These are phyloP conservation scores for Drosophila borealis DNA, from an alignment of 2,888 invertebrate genomes.

Conservation along the genomic window DNA sequence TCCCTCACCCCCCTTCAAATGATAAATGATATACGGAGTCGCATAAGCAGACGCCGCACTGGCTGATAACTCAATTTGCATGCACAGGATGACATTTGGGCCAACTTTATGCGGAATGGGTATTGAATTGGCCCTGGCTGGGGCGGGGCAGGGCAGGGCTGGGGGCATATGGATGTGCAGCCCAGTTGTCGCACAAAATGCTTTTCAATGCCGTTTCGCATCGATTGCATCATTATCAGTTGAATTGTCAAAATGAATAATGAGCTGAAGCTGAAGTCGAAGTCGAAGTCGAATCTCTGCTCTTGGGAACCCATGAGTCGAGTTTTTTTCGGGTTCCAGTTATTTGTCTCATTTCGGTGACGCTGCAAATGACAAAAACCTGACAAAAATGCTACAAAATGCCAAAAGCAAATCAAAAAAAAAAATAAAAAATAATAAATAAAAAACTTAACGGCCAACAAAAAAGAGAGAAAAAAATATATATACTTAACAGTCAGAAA, in stretches of 20 bases:
- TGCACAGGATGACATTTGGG: slow-evolving; percentile 18
- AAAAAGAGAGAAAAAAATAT: slow-evolving; percentile 26
- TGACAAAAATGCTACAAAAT: slow-evolving; percentile 69
- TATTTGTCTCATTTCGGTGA: slow-evolving; percentile 50
- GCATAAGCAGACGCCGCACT: slow-evolving; percentile 7
- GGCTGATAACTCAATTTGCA: slow-evolving; percentile 82
- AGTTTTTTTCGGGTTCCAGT: slow-evolving; percentile 43
- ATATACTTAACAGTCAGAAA: slow-evolving; percentile 14
- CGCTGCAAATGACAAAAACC: slow-evolving; percentile 73
- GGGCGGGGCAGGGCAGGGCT: background rate
- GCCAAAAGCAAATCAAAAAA: slow-evolving; percentile 29
- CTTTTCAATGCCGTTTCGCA: slow-evolving; percentile 75
- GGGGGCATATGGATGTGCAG: slow-evolving; percentile 18
- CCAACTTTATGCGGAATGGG: slow-evolving; percentile 3
- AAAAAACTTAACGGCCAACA: slow-evolving; percentile 43
- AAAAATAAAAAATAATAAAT: background rate
- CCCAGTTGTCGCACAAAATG: slow-evolving; percentile 62
- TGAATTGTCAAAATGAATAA: slow-evolving; percentile 85
- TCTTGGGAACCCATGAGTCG: slow-evolving; percentile 39
- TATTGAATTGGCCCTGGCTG: background rate
- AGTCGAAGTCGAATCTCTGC: slow-evolving; percentile 10
- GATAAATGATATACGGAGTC: slow-evolving; percentile 25
- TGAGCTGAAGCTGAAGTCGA: slow-evolving; percentile 56
- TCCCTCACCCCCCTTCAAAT: background rate
- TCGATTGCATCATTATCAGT: slow-evolving; percentile 85